Evolutionary conservation across 2,888 invertebrate species (phyloP).

Genomic region (Crematogaster levior): DNA sequence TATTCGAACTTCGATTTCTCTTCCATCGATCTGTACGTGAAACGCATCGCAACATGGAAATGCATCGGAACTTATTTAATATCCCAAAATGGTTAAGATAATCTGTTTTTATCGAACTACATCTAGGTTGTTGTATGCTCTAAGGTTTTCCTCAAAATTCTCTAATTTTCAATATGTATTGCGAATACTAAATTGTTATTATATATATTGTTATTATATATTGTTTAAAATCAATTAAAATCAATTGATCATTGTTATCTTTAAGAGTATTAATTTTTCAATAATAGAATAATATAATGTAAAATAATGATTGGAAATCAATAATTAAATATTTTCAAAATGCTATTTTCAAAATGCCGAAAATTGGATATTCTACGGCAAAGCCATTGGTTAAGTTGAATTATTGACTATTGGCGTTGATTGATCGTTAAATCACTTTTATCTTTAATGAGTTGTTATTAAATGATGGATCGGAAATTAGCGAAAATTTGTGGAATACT

Average conservation of each 20-base stretch:
- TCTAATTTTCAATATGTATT: background rate
- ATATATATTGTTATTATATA: too few relatives aligned
- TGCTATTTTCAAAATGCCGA: too few relatives aligned
- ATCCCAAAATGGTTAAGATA: background rate
- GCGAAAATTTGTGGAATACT: background rate
- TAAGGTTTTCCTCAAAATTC: background rate
- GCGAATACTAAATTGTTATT: background rate
- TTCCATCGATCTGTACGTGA: constrained; percentile 4
- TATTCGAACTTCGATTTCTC: constrained; percentile 20
- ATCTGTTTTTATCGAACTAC: background rate
- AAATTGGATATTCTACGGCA: background rate
- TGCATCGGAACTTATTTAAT: constrained; percentile 11
- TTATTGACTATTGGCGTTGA: constrained; percentile 14
- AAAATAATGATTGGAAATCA: background rate
- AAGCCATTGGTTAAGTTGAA: background rate
- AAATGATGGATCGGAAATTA: constrained; percentile 26
- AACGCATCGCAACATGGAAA: background rate
- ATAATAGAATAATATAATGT: background rate
- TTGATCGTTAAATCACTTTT: constrained; percentile 21
- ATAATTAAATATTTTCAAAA: background rate
- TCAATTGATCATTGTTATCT: background rate
- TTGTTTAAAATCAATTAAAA: background rate
- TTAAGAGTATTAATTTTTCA: background rate
- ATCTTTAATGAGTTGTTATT: constrained; percentile 2
- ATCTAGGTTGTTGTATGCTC: background rate